Percentiles rank a stretch among this genome's conserved stretches.
Conservation (phyloP, 2,888 invertebrate species). For the Scaptomyza parva region DNA sequence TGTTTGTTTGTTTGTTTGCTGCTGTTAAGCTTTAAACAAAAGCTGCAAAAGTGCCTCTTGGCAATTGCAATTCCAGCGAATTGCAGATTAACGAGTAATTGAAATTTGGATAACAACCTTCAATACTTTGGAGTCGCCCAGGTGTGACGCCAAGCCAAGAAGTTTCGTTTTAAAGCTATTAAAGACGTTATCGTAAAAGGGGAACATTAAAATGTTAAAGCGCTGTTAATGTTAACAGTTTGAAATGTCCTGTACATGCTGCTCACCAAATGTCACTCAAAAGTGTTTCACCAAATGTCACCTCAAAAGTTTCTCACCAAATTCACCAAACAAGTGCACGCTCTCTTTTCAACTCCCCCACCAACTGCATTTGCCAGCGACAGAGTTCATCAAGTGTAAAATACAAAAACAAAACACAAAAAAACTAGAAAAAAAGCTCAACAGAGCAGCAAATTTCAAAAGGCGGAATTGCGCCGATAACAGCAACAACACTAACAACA, state of each 20-base stretch:
- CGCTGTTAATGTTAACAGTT: not conserved
- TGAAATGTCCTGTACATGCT: not conserved
- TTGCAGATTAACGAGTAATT: constrained; percentile 39
- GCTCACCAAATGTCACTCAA: no score
- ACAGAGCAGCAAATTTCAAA: constrained; percentile 78
- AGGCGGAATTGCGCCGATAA: constrained; percentile 78
- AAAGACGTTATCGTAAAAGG: not conserved
- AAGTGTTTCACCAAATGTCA: no score
- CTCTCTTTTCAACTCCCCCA: not conserved
- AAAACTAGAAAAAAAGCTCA: constrained; percentile 58
- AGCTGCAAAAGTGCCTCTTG: constrained; percentile 6
- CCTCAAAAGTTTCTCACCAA: not conserved
- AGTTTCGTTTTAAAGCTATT: no score
- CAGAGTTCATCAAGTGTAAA: constrained; percentile 65
- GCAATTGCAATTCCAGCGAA: constrained; percentile 9
- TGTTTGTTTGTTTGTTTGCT: constrained; percentile 17
- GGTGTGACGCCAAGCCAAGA: no score
- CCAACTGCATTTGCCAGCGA: constrained; percentile 25
- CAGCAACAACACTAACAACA: constrained; percentile 32
- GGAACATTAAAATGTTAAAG: not conserved
- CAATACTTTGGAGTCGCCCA: constrained; percentile 1
- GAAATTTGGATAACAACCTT: constrained; percentile 45
- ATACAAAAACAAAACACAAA: constrained; percentile 48
- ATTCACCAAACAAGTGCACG: constrained; percentile 13
- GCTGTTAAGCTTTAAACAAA: constrained; percentile 16